Percentiles rank a stretch among this genome's conserved stretches.
Conservation (phyloP, 2,797 vertebrate species). For the Rhincodon typus region DNA sequence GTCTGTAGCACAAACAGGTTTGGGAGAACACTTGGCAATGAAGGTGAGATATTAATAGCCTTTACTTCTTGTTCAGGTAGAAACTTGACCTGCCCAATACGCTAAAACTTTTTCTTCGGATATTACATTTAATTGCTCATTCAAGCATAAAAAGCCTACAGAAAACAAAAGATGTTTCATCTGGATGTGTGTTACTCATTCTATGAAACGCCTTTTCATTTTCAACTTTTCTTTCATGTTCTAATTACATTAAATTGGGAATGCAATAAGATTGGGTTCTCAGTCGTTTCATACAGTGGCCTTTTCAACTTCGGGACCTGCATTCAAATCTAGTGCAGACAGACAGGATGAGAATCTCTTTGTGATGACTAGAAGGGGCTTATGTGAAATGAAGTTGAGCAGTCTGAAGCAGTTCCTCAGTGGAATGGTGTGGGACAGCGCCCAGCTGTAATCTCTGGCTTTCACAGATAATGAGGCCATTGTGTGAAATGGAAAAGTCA, state of each 20-base stretch:
- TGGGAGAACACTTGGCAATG: not conserved
- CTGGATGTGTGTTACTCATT: not conserved
- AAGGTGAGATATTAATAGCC: not conserved
- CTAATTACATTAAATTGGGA: not conserved
- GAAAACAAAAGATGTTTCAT: not conserved
- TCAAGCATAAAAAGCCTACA: not conserved
- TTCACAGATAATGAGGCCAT: not conserved
- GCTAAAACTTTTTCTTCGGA: not conserved
- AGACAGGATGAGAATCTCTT: not conserved
- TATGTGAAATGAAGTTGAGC: not conserved
- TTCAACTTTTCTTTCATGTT: slow-evolving; percentile 16
- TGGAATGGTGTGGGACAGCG: too few relatives aligned
- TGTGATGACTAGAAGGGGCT: not conserved
- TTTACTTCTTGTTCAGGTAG: not conserved
- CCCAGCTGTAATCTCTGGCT: not conserved
- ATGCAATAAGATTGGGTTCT: not conserved
- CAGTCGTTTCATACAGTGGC: not conserved
- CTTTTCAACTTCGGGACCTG: not conserved
- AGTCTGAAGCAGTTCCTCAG: not conserved
- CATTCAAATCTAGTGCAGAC: not conserved
- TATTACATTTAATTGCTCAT: not conserved
- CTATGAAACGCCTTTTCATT: not conserved
- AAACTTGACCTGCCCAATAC: not conserved
- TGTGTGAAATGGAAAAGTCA: not conserved
- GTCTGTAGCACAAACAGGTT: not conserved